Percentiles rank a stretch among this genome's conserved stretches.
phyloP scores from a whole-genome alignment of 2,797 vertebrate genomes.

The Fratercula arctica region DNA sequence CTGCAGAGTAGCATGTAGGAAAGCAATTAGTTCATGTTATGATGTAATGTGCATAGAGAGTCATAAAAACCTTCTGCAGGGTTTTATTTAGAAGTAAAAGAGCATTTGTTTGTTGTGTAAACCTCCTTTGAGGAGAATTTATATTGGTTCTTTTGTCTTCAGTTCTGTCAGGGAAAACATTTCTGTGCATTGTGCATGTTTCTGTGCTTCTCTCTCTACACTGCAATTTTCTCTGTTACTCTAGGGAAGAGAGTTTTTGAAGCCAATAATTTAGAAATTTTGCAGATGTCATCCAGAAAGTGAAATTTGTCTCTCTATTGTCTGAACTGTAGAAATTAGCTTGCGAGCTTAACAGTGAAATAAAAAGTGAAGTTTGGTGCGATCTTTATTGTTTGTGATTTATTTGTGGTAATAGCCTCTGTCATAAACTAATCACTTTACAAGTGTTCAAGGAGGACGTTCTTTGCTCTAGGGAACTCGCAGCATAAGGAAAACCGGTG shows the following conservation, averaged over 20 bases:
- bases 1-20: not conserved
- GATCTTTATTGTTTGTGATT: constrained; percentile 7
- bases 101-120: not conserved
- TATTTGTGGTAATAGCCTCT: constrained; percentile 33
- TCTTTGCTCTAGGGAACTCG: not conserved
- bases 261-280: not conserved
- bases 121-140: not conserved
- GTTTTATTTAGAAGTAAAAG: not conserved
- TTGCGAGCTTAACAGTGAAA: not conserved
- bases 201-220: not conserved
- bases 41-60: not conserved
- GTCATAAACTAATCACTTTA: constrained; percentile 20
- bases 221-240: not conserved
- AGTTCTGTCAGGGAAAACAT: not conserved
- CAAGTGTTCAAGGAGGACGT: not conserved
- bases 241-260: not conserved
- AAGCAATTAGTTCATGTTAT: not conserved
- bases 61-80: not conserved
- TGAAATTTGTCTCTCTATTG: not conserved
- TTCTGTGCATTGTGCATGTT: not conserved
- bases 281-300: not conserved
- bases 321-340: constrained; percentile 2
- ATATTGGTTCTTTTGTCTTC: not conserved
- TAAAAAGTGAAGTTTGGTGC: not conserved
- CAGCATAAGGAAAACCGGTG: not conserved